Conservation (phyloP, 2,113 vertebrate species). For the Oreotragus oreotragus region DNA sequence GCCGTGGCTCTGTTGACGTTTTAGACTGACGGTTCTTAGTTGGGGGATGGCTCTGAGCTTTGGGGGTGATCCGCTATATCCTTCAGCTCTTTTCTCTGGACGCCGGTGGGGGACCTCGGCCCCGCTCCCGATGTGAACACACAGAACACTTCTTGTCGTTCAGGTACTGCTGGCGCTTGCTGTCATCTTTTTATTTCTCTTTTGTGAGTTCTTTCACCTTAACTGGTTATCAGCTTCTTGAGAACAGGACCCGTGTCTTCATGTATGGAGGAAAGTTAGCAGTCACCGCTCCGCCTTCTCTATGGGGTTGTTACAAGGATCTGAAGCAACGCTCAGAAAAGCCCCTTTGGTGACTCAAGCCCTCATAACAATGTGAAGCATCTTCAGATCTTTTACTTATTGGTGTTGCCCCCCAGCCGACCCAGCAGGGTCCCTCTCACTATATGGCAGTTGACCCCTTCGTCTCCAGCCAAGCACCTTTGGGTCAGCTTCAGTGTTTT, state of each 20-base stretch:
- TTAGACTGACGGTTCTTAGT: fast-evolving
- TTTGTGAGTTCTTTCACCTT: neutral
- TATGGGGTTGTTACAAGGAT: neutral
- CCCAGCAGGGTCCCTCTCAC: neutral
- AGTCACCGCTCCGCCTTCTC: neutral
- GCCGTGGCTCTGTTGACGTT: neutral
- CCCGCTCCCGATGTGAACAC: neutral
- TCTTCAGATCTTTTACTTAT: neutral
- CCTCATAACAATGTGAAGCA: neutral
- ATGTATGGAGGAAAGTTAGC: neutral
- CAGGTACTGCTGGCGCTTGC: neutral
- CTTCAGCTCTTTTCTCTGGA: neutral
- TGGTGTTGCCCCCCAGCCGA: fast-evolving
- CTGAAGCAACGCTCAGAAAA: neutral
- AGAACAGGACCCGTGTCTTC: neutral
- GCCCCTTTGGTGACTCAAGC: neutral
- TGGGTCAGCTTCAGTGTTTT: neutral
- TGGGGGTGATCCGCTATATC: too few relatives aligned
- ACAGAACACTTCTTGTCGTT: neutral
- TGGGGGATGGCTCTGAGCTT: too few relatives aligned
- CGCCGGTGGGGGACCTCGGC: fast-evolving
- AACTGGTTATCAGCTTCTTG: neutral
- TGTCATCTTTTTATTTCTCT: neutral
- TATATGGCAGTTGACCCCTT: too few relatives aligned
- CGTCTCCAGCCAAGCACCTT: neutral